Evolutionary conservation across 2,797 vertebrate genomes (phyloP), one percentile per base, ranked within the genome.

Genomic region (Amblyopsis hoosieri): DNA sequence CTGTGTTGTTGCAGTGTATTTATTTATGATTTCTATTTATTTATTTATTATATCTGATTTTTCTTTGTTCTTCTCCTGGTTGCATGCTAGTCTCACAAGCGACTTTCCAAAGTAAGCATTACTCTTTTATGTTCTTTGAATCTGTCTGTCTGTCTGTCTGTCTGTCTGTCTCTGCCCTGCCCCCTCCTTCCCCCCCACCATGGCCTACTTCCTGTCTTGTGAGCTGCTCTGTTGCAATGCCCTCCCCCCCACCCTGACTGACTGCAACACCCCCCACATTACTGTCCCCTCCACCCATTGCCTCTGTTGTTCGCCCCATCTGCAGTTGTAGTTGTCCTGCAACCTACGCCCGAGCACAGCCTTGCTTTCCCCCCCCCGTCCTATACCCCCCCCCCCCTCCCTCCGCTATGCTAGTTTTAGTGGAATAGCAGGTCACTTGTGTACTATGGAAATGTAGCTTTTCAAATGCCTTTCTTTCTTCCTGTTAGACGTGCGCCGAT

Each of bases 61-160:
- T 90, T 93, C 90, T 96, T 94, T 96, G 91, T 95, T 94, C 92
- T 94, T 90, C 93, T 94, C 90, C 91, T 91, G 85, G 82, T 91
- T 95, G 95, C 93, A 95, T 93, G 94, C 93, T 96, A 97, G 96
- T 96, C 95, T 96, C 95, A 96, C 95, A 96, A 96, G 94, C 95
- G 94, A 95, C 96, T 98, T 93, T 97, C 95, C 93, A 98, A 98
- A 98, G 96, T 97, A 97, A 97, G 95, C 94, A 93, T 93, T 91
- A 86, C 86, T 93, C 89, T 92, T 89, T 91, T 89, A 86, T 90
- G 90, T 92, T 92, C 77, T 86, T 85, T 73, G 71, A 81, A 77
- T 80, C 69, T 82, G 69, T 78, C 82, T 84, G 70, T 84, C 37
- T 42, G 37, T 37, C 33, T 37, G 19, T 80, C 69, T 82, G 69